phyloP scores from a whole-genome alignment of 1,140 invertebrate species.

The Platorchestia sp. region DNA sequence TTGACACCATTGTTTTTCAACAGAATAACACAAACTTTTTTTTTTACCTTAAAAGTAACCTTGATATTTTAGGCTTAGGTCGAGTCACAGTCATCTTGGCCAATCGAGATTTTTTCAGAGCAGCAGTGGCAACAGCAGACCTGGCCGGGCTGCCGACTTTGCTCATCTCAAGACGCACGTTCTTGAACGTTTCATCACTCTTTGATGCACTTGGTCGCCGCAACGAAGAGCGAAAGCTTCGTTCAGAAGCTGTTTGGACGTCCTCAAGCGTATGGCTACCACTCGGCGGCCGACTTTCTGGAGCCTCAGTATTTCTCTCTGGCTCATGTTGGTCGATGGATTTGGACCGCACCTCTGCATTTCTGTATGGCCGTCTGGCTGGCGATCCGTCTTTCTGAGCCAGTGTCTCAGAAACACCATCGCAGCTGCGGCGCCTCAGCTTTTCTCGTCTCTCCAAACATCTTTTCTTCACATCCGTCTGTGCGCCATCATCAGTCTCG shows the following conservation, averaged over 20 bases:
- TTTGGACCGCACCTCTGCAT: not conserved
- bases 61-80: conserved; percentile 61
- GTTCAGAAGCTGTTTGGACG: not conserved
- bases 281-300: not conserved
- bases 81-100: conserved; percentile 60
- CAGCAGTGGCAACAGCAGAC: conserved; percentile 70
- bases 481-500: not conserved
- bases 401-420: not conserved
- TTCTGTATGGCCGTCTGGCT: not conserved
- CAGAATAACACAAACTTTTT: too few relatives aligned
- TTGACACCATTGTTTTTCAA: too few relatives aligned
- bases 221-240: not conserved
- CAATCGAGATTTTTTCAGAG: conserved; percentile 67
- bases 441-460: not conserved
- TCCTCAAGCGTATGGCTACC: not conserved
- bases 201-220: not conserved
- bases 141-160: not conserved
- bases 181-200: not conserved
- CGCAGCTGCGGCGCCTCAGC: not conserved
- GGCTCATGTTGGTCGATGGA: not conserved
- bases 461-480: not conserved
- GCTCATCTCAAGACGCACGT: not conserved
- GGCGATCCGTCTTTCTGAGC: not conserved
- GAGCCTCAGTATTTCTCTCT: not conserved
- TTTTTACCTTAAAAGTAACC: conserved; percentile 63